Evolutionary conservation across 2,888 invertebrate species (phyloP).

Genomic region (Cheilosia variabilis): DNA sequence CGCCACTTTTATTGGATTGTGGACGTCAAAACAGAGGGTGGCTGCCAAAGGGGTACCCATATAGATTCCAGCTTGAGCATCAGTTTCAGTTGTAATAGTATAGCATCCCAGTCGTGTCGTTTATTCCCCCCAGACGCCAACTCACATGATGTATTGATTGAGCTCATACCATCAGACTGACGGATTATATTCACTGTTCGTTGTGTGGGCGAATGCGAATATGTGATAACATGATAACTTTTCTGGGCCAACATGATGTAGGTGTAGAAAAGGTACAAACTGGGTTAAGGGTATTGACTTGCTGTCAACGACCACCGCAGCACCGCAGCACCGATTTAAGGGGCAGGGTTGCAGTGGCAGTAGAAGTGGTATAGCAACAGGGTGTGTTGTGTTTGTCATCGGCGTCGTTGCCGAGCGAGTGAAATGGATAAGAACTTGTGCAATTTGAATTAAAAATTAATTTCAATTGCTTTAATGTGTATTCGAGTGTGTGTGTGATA

Average conservation of each 20-base stretch:
- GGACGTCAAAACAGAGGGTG: constrained; percentile 43
- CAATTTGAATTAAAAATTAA: constrained; percentile 71
- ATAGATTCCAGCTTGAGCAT: constrained; percentile 19
- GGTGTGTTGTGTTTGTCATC: background rate
- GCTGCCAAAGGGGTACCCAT: constrained; percentile 31
- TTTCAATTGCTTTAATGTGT: constrained; percentile 65
- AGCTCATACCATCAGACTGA: constrained; percentile 23
- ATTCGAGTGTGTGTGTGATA: constrained; percentile 12
- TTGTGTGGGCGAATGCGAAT: constrained; percentile 50
- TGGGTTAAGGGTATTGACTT: constrained; percentile 68
- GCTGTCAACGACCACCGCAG: constrained; percentile 32
- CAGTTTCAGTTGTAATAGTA: constrained; percentile 10
- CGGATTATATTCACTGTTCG: constrained; percentile 21
- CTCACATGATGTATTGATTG: constrained; percentile 64
- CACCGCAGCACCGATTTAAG: background rate
- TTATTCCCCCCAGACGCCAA: constrained; percentile 19
- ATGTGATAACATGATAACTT: constrained; percentile 61
- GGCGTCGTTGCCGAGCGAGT: constrained; percentile 8
- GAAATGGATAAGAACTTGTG: constrained; percentile 52
- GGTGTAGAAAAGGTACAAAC: constrained; percentile 47
- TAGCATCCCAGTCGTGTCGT: background rate
- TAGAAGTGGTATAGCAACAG: background rate
- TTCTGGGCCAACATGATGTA: constrained; percentile 11
- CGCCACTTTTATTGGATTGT: constrained; percentile 70
- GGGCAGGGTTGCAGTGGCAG: background rate